phyloP scores from a whole-genome alignment of 2,797 vertebrate genomes.

The Miichthys miiuy region DNA sequence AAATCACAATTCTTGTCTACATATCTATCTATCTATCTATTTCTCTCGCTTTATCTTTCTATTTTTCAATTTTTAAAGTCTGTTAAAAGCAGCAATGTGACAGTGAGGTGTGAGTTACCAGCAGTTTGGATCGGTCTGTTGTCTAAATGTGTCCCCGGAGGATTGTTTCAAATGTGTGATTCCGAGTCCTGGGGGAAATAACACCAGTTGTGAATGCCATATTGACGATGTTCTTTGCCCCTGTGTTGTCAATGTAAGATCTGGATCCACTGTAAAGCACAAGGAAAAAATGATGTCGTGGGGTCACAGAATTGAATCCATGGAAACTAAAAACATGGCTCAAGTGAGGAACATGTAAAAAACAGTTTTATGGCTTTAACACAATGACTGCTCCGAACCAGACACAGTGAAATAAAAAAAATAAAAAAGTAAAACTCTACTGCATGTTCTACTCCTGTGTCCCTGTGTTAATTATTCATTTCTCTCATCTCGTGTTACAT shows the following conservation, averaged over 20 bases:
- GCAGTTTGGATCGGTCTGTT: slow-evolving; percentile 53
- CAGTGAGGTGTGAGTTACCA: slow-evolving; percentile 56
- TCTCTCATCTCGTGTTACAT: background rate
- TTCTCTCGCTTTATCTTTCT: slow-evolving; percentile 9
- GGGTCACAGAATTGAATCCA: slow-evolving; percentile 53
- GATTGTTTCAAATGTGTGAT: slow-evolving; percentile 70
- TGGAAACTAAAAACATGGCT: slow-evolving; percentile 38
- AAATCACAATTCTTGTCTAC: background rate
- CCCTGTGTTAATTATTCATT: background rate
- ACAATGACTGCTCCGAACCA: background rate
- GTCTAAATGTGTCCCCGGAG: slow-evolving; percentile 61
- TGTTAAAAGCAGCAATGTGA: slow-evolving; percentile 55
- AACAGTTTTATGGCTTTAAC: slow-evolving; percentile 6
- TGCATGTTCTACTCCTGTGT: background rate
- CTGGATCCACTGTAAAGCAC: slow-evolving; percentile 38
- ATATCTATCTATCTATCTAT: background rate
- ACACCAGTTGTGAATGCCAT: slow-evolving; percentile 69
- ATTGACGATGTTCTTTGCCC: slow-evolving; percentile 63
- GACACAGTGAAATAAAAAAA: background rate
- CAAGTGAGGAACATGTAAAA: slow-evolving; percentile 14
- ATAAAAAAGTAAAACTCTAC: background rate
- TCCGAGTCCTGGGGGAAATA: slow-evolving; percentile 76
- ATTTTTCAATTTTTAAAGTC: slow-evolving; percentile 31
- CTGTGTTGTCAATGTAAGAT: slow-evolving; percentile 60
- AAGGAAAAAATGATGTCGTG: slow-evolving; percentile 31